Evolutionary conservation across 2,113 vertebrate genomes (phyloP).

Genomic region (Dromaius novaehollandiae): DNA sequence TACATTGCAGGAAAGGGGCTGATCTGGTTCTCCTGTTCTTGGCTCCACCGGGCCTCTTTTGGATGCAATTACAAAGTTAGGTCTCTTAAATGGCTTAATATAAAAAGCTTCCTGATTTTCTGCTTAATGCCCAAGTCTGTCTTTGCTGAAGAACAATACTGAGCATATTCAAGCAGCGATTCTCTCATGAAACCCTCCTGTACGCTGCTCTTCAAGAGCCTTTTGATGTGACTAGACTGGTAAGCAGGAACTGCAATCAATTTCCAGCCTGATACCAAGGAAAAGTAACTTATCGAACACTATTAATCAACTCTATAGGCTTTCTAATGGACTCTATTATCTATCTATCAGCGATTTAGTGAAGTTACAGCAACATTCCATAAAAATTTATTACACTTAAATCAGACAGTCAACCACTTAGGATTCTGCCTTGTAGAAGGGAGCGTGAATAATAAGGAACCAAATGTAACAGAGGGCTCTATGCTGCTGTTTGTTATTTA

Average conservation of each 20-base stretch:
- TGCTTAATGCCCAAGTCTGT: neutral
- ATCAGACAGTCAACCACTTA: neutral
- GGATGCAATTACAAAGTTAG: neutral
- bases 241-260: slow-evolving; percentile 63
- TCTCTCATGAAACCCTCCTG: slow-evolving; percentile 12
- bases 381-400: slow-evolving; percentile 19
- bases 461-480: neutral
- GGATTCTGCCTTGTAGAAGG: neutral
- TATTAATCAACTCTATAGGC: slow-evolving; percentile 45
- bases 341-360: slow-evolving; percentile 36
- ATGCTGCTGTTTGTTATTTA: slow-evolving; percentile 15
- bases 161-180: neutral
- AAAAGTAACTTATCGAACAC: slow-evolving; percentile 62
- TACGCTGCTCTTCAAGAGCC: slow-evolving; percentile 35
- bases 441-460: neutral
- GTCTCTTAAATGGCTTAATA: neutral
- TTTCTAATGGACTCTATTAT: slow-evolving; percentile 43
- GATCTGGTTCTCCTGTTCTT: neutral
- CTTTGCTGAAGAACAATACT: slow-evolving; percentile 40
- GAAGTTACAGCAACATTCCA: neutral
- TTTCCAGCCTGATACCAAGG: slow-evolving; percentile 42
- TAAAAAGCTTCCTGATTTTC: neutral
- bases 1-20: neutral
- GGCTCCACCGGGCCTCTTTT: neutral
- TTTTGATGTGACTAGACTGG: slow-evolving; percentile 59